Evolutionary conservation across 2,888 invertebrate genomes (phyloP), one percentile per base, ranked within the genome.

Genomic region (Plebejus melissa): DNA sequence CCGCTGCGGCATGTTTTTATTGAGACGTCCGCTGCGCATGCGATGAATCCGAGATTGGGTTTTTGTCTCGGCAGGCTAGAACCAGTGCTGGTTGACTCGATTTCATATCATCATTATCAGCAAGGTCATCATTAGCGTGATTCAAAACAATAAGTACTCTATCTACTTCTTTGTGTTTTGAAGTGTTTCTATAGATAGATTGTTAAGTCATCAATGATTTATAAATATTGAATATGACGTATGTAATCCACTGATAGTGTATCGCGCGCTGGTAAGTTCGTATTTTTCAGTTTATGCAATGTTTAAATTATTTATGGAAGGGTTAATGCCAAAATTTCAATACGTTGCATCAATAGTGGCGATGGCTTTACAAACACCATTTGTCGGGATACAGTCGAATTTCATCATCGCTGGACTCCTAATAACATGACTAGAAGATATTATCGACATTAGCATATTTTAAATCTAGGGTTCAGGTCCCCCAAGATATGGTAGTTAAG

Each of bases 1-100:
- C 4, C 32, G 50, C 16, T 32, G 22, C 11, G 71, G 46, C 32
- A 2, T 13, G 32, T 50, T 72, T 72, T 72, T 72, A 72, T 72
- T 72, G 54, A 72, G 50, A 72, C 72, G 4, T 72, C 72, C 72
- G 54, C 72, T 50, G 72, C 32, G 16, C 72, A 28, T 72, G 72
- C 72, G 50, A 50, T 72, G 72, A 72, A 50, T 72, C 50, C 16
- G 32, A 50, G 50, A 72, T 72, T 72, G 72, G 28, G 46, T 72
- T 72, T 72, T 72, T 72, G 54, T 54, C 46, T 60, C 28, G 7
- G 32, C 28, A 72, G 32, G 32, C 50, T 50, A 32, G 4, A 70
- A 41, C 41, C 70, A 50, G 54, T 54, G 32, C 16, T 54, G 13
- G 50, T 50, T 41, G 9, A 71, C 46, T 71, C 11, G 46, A 71